Evolutionary conservation across 1,140 invertebrate genomes (phyloP).

Genomic region (Phenacoccus solenopsis): DNA sequence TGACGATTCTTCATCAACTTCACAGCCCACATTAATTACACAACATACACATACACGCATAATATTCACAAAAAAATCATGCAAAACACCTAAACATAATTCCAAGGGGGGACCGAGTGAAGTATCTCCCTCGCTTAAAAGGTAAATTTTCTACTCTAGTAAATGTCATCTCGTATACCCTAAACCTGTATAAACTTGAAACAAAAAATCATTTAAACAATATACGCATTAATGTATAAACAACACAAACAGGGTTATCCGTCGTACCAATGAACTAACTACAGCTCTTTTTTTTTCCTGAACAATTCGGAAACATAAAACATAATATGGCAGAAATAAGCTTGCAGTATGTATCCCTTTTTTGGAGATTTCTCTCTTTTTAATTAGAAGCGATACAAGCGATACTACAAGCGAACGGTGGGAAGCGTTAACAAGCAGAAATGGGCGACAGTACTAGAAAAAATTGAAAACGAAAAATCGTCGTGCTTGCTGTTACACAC

Average conservation of each 20-base stretch:
- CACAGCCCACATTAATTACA: no score
- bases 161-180: no score
- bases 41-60: no score
- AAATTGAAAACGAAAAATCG: not conserved
- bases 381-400: not conserved
- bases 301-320: not conserved
- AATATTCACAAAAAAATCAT: no score
- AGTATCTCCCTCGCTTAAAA: no score
- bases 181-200: no score
- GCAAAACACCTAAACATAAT: no score
- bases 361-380: not conserved
- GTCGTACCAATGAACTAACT: slow-evolving; percentile 12
- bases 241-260: slow-evolving; percentile 13
- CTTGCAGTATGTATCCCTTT: not conserved
- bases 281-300: not conserved
- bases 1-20: no score
- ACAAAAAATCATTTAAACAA: not conserved
- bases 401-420: slow-evolving; percentile 8
- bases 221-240: not conserved
- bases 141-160: no score
- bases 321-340: not conserved
- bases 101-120: no score
- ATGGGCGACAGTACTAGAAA: slow-evolving; percentile 14
- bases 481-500: no score
- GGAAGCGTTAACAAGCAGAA: slow-evolving; percentile 11